Conservation (phyloP, 1,140 invertebrate species). For the Teleopsis dalmanni region DNA sequence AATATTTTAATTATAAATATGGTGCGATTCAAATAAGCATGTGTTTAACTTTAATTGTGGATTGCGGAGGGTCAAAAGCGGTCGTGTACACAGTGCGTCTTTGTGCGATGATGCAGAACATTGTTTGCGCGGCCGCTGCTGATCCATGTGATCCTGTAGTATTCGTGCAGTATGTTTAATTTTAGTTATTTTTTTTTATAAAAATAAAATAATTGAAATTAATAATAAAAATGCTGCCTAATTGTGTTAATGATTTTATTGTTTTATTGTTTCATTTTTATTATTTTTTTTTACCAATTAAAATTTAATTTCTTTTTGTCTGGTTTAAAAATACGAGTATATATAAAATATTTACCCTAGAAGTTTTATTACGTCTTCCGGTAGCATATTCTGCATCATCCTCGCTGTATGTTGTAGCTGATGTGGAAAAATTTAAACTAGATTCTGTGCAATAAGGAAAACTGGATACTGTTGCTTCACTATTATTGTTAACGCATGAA, state of each 20-base stretch:
- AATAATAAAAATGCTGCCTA: no score
- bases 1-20: conserved; percentile 21
- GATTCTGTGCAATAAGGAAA: conserved; percentile 46
- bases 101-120: conserved; percentile 17
- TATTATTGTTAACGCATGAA: conserved; percentile 40
- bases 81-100: conserved; percentile 8
- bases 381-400: conserved; percentile 49
- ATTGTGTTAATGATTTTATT: neutral
- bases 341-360: conserved; percentile 46
- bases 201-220: conserved; percentile 2
- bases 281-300: neutral
- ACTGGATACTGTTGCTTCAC: conserved; percentile 44
- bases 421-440: conserved; percentile 46
- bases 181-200: conserved; percentile 1
- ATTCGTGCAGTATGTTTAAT: conserved; percentile 1
- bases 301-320: neutral
- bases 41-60: no score
- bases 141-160: conserved; percentile 1
- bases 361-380: conserved; percentile 49
- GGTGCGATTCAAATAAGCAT: no score
- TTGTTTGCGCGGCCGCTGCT: conserved; percentile 10
- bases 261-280: conserved; percentile 21
- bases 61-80: conserved; percentile 8
- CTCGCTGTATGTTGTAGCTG: conserved; percentile 49
- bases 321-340: neutral